Base-by-base conservation (phyloP, 2,113 vertebrate species). In the Oryzias woworae region DNA sequence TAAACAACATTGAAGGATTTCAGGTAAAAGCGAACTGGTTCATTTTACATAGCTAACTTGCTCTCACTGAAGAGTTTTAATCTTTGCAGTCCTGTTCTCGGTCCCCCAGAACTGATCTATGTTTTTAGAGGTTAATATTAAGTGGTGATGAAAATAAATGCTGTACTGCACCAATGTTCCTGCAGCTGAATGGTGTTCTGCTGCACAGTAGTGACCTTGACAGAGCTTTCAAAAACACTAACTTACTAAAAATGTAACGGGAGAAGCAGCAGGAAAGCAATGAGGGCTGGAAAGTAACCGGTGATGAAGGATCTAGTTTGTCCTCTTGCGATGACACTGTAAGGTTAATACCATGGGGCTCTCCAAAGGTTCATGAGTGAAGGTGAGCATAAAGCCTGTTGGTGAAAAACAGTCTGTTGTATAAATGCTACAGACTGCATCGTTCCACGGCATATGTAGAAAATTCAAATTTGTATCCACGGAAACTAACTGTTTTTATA, bases 201-300 rank as follows among this genome's bases (percentile, higher is more conserved):
- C 60, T 77, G 66, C 69, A 52, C 58, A 20, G 43, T 15, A 18
- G 18, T 81, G 62, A 86, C 87, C 85, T 88, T 87, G 76, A 4
- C 7, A 47, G 24, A 24, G 43, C 14, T 23, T 17, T 58, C 59
- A 82, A 77, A 71, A 78, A 15, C 66, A 67, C 18, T 52, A 23
- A 50, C 58, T 14, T 64, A 52, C 65, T 71, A 63, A 0, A 1
- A 58, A 75, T 24, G 1, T 3, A 26, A 62, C 23, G 48, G 66
- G 51, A 61, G 44, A 63, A 47, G 51, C 53, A 45, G 52, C 13
- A 49, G 36, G 26, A 20, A 22, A 56, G 18, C 47, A 46, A 58
- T 12, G 12, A 24, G 42, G 52, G 31, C 24, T 23, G 53, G 14
- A 67, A 81, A 85, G 84, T 86, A 61, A 73, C 77, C 7, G 61